These are phyloP conservation scores for Meloidogyne floridensis DNA, from an alignment of 1,140 invertebrate genomes.

Conservation along the genomic window DNA sequence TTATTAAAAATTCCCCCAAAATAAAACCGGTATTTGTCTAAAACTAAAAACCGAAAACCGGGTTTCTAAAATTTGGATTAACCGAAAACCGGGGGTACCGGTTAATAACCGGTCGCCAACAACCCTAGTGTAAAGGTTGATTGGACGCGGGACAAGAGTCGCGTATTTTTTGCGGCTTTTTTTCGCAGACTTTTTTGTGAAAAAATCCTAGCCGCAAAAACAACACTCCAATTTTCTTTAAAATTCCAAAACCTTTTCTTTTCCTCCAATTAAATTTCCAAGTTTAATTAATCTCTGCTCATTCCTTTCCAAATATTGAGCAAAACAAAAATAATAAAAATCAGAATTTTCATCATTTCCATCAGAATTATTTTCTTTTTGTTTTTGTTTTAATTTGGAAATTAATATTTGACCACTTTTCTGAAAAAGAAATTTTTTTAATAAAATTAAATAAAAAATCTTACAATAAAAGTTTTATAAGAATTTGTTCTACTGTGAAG, in stretches of 20 bases:
- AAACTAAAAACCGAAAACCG: too few relatives aligned
- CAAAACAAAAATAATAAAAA: slow-evolving; percentile 9
- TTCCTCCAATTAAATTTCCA: not conserved
- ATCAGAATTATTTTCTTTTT: not conserved
- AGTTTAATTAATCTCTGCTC: not conserved
- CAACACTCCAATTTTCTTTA: too few relatives aligned
- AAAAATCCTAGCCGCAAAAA: too few relatives aligned
- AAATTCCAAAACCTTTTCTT: not conserved
- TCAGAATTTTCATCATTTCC: not conserved
- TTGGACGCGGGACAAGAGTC: too few relatives aligned
- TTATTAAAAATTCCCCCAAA: too few relatives aligned
- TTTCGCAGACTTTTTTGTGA: too few relatives aligned
- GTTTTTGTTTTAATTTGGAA: not conserved
- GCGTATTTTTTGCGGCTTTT: too few relatives aligned
- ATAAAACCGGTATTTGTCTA: too few relatives aligned
- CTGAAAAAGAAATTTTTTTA: not conserved
- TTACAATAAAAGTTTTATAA: slow-evolving; percentile 8
- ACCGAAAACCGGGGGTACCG: too few relatives aligned
- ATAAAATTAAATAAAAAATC: slow-evolving; percentile 1
- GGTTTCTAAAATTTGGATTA: too few relatives aligned
- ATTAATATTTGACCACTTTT: not conserved
- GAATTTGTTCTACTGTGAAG: slow-evolving; percentile 12
- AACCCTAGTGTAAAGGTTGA: too few relatives aligned
- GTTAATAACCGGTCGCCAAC: too few relatives aligned
- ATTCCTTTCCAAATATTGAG: slow-evolving; percentile 25